Evolutionary conservation across 1,140 invertebrate species (phyloP), one percentile per base, ranked within the genome.

Genomic region (Polypedilum pembai): DNA sequence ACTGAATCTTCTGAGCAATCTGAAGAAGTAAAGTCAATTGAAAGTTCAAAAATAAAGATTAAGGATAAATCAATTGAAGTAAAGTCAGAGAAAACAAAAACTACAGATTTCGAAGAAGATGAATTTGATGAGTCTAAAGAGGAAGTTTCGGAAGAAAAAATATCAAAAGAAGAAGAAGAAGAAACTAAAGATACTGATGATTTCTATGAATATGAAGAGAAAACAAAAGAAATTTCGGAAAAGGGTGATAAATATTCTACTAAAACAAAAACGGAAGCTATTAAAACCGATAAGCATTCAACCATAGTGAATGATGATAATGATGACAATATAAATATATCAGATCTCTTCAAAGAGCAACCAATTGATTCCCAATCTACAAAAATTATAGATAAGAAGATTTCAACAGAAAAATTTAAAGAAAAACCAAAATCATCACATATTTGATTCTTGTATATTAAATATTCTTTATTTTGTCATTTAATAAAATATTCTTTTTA

Each of bases 401-500:
- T 1, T 66, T 2, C n/a, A 17, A 66, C 18, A 17, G 63, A 66
- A 3, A 17, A 56, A 3, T 56, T 56, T 3, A 56, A 15, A 56
- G 8, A 3, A 3, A 33, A 33, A 33, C 24, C 24, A 33, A 45
- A 45, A 45, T 45, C 41, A 45, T 15, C 12, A 56, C 8, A n/a
- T 12, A 56, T n/a, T 56, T 56, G 15, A 56, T 12, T 56, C 12
- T n/a, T 56, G 45, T 56, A 56, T 56, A 56, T 56, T 0, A 56
- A 56, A 18, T 8, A 8, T 66, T 21, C 20, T 69, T 69, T 69
- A 20, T 69, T 69, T 69, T 69, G 65, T 15, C 8, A 69, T 69
- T 17, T 66, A 20, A 20, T 69, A 20, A 69, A 69, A 18, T 18
- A n/a, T n/a, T n/a, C 17, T 69, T 66, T 66, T 66, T 69, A 69